phyloP scores from a whole-genome alignment of 2,113 vertebrate species.

The Callospermophilus lateralis region DNA sequence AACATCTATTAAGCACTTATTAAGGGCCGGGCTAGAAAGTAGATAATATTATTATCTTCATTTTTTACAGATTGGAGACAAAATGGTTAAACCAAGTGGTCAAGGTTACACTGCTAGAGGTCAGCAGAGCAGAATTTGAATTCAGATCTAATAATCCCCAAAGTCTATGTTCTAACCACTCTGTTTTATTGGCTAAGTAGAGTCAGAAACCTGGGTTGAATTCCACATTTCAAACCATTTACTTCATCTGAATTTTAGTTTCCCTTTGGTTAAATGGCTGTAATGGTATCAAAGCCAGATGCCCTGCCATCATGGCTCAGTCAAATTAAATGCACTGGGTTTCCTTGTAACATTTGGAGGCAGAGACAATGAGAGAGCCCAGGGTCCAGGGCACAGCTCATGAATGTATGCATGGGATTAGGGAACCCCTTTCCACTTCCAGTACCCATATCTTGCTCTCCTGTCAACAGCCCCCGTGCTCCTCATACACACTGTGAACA shows the following conservation, averaged over 20 bases:
- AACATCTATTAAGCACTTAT: neutral
- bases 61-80: neutral
- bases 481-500: neutral
- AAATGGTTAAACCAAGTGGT: neutral
- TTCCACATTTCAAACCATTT: neutral
- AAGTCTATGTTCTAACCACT: neutral
- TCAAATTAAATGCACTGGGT: neutral
- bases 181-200: neutral
- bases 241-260: neutral
- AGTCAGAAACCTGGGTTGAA: neutral
- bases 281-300: neutral
- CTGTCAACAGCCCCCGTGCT: too few relatives aligned
- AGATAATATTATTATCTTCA: neutral
- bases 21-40: neutral
- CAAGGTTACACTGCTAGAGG: neutral
- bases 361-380: neutral
- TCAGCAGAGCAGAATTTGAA: neutral
- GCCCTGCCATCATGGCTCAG: neutral
- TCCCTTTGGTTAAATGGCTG: neutral
- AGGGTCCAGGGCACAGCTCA: neutral
- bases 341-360: neutral
- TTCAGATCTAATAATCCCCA: neutral
- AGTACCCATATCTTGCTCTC: neutral
- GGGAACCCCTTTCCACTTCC: neutral
- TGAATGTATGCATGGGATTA: neutral